These are phyloP conservation scores for Python bivittatus DNA, from an alignment of 2,113 vertebrate species.

Conservation along the genomic window DNA sequence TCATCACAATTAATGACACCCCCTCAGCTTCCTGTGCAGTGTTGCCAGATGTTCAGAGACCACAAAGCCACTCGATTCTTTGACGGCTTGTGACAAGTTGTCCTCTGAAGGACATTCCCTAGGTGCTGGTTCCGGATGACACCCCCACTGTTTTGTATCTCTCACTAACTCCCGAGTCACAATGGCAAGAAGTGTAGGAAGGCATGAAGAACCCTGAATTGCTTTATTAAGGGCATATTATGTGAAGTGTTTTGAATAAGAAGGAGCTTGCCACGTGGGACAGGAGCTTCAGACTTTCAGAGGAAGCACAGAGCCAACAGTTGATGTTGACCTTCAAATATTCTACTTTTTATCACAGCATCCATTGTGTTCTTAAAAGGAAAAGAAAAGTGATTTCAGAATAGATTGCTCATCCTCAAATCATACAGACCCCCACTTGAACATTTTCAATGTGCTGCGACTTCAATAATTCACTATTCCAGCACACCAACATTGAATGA, in stretches of 20 bases:
- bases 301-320: slow-evolving; percentile 25
- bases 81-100: slow-evolving; percentile 87
- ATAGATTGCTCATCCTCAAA: neutral
- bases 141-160: slow-evolving; percentile 79
- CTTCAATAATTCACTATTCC: neutral
- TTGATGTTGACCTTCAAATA: slow-evolving; percentile 39
- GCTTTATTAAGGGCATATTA: slow-evolving; percentile 69
- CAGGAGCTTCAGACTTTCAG: slow-evolving; percentile 48
- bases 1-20: slow-evolving; percentile 99
- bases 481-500: neutral
- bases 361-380: neutral
- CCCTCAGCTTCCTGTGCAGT: slow-evolving; percentile 87
- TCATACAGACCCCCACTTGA: neutral
- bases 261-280: slow-evolving; percentile 53
- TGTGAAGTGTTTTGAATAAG: slow-evolving; percentile 51
- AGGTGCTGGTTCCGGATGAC: slow-evolving; percentile 74
- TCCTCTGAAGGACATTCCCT: slow-evolving; percentile 92
- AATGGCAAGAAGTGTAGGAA: slow-evolving; percentile 67
- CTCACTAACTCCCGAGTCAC: slow-evolving; percentile 72
- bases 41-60: slow-evolving; percentile 98
- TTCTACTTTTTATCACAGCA: neutral
- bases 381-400: neutral
- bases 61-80: slow-evolving; percentile 85
- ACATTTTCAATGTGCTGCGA: neutral
- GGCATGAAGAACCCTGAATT: slow-evolving; percentile 65